phyloP scores from a whole-genome alignment of 1,140 invertebrate species.

The Varroa destructor region DNA sequence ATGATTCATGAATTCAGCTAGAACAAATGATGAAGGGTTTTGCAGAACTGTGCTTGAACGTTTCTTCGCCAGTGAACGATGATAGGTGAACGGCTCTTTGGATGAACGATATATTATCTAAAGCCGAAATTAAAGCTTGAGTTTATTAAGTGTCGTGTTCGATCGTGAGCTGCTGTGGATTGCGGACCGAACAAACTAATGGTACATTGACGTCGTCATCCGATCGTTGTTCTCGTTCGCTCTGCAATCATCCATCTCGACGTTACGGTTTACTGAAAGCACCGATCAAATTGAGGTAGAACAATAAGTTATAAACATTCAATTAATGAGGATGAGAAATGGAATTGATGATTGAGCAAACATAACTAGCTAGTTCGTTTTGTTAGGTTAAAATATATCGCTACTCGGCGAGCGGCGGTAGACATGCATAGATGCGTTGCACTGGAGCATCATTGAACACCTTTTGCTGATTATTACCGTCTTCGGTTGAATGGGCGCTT shows the following conservation, averaged over 20 bases:
- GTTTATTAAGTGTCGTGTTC: too few species aligned
- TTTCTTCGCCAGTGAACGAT: too few species aligned
- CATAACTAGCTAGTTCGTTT: not conserved
- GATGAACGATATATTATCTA: too few species aligned
- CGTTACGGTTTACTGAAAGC: constrained; percentile 18
- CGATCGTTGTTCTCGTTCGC: not conserved
- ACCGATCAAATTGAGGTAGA: not conserved
- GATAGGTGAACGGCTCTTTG: too few species aligned
- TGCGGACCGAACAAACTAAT: not conserved
- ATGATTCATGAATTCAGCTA: too few species aligned
- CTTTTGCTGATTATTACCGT: not conserved
- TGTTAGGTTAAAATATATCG: not conserved
- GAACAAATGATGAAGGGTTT: too few species aligned
- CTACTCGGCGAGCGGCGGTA: not conserved
- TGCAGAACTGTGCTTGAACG: too few species aligned
- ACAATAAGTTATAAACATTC: not conserved
- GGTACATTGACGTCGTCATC: constrained; percentile 27
- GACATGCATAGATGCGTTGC: not conserved
- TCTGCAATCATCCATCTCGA: not conserved
- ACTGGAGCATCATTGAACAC: too few species aligned
- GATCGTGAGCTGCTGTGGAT: too few species aligned
- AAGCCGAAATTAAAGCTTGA: too few species aligned
- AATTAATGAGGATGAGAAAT: not conserved
- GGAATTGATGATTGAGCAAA: not conserved
- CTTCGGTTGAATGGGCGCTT: constrained; percentile 15